These are phyloP conservation scores for Polydrusus cervinus DNA, from an alignment of 2,888 invertebrate genomes.

Conservation along the genomic window DNA sequence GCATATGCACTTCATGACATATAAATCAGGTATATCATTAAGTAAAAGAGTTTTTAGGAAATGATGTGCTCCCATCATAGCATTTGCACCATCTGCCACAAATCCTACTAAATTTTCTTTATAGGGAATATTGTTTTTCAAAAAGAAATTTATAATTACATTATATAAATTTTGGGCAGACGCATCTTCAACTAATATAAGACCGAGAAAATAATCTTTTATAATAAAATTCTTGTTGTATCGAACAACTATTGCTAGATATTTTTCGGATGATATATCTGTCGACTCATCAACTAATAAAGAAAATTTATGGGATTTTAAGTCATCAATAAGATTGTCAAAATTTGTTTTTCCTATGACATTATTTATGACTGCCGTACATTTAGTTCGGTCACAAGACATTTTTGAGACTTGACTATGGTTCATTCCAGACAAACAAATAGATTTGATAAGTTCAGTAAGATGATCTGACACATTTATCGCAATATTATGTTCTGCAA, in stretches of 20 bases:
- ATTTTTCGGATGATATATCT: slow-evolving; percentile 19
- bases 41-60: slow-evolving; percentile 18
- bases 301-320: slow-evolving; percentile 14
- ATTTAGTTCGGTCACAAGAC: slow-evolving; percentile 34
- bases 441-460: slow-evolving; percentile 24
- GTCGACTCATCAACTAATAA: slow-evolving; percentile 24
- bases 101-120: slow-evolving; percentile 28
- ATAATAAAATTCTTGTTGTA: slow-evolving; percentile 17
- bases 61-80: slow-evolving; percentile 23
- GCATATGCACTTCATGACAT: slow-evolving; percentile 30
- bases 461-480: slow-evolving; percentile 18
- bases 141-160: slow-evolving; percentile 26
- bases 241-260: slow-evolving; percentile 27
- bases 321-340: not conserved
- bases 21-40: slow-evolving; percentile 18
- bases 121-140: slow-evolving; percentile 7
- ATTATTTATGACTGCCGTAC: slow-evolving; percentile 22
- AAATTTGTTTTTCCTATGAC: slow-evolving; percentile 6
- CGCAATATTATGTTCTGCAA: slow-evolving; percentile 41
- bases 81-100: slow-evolving; percentile 33
- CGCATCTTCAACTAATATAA: slow-evolving; percentile 20
- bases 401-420: slow-evolving; percentile 27
- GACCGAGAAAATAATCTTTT: slow-evolving; percentile 12
- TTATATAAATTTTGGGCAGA: slow-evolving; percentile 31
- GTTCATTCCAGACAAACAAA: slow-evolving; percentile 23